Evolutionary conservation across 2,888 invertebrate species (phyloP), one percentile per base, ranked within the genome.

Genomic region (Pyrochroa serraticornis): DNA sequence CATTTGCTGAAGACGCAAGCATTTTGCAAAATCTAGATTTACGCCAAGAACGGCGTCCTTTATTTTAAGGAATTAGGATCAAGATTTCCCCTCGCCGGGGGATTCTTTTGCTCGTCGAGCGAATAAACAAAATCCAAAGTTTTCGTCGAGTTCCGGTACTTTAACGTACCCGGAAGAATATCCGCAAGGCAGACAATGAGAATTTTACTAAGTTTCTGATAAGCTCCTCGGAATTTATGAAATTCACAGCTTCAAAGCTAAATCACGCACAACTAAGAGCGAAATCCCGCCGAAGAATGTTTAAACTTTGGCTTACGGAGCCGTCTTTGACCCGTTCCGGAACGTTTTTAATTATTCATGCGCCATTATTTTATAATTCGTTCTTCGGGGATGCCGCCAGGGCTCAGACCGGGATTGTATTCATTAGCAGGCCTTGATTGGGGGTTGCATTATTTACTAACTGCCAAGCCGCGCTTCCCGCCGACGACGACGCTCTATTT

Each of bases 301-400:
- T 68, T 64, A 64, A 68, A 68, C 68, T 65, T 68, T 63, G 60
- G 61, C 68, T 64, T 58, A 57, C 34, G 52, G 46, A 34, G 43
- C 42, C 36, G 41, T 9, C 38, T 63, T 63, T 60, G 58, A 55
- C 58, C 60, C 59, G 47, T 42, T 45, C 30, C 44, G 56, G 51
- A 64, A 63, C 56, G 58, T 56, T 68, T 66, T 67, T 66, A 64
- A 68, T 66, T 67, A 68, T 66, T 66, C 63, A 67, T 63, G 64
- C 64, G 52, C 60, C 68, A 68, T 68, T 65, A 67, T 64, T 70
- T 70, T 68, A 66, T 65, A 66, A 65, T 65, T 65, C 64, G 67
- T 67, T 60, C 65, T 67, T 62, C 39, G 53, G 61, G 64, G 67
- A 62, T 65, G 67, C 48, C 58, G 60, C 48, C 62, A 66, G 53